Conservation (phyloP, 2,797 vertebrate genomes). For the Myripristis murdjan region DNA sequence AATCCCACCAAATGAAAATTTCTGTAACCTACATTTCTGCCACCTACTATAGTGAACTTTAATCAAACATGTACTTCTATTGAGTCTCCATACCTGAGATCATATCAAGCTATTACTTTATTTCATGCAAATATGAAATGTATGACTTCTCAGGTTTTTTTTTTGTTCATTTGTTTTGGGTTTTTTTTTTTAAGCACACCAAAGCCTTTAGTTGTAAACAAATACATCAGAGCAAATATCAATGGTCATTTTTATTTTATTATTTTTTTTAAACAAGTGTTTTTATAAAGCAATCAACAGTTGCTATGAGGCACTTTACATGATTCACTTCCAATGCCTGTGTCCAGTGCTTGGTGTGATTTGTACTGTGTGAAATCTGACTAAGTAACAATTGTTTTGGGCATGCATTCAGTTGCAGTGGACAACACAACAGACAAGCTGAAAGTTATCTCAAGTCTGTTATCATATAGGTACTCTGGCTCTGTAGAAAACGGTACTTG, state of each 20-base stretch:
- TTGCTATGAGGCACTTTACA: slow-evolving; percentile 42
- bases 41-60: not conserved
- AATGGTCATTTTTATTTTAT: slow-evolving; percentile 25
- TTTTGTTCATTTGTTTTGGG: too few relatives aligned
- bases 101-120: not conserved
- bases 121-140: slow-evolving; percentile 8
- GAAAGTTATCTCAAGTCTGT: not conserved
- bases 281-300: slow-evolving; percentile 29
- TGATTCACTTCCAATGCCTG: slow-evolving; percentile 25
- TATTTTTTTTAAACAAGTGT: slow-evolving; percentile 11
- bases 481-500: not conserved
- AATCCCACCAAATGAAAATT: slow-evolving; percentile 2
- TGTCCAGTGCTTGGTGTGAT: slow-evolving; percentile 29
- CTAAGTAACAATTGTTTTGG: not conserved
- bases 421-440: not conserved
- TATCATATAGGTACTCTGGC: not conserved
- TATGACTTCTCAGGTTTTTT: not conserved
- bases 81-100: not conserved
- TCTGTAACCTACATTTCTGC: slow-evolving; percentile 10
- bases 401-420: not conserved
- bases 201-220: not conserved
- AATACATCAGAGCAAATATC: slow-evolving; percentile 2
- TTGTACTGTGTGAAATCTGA: slow-evolving; percentile 21
- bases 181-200: not conserved
- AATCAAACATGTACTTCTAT: not conserved